Evolutionary conservation across 2,888 invertebrate genomes (phyloP), one percentile per base, ranked within the genome.

Genomic region (Pristionchus arcanus): DNA sequence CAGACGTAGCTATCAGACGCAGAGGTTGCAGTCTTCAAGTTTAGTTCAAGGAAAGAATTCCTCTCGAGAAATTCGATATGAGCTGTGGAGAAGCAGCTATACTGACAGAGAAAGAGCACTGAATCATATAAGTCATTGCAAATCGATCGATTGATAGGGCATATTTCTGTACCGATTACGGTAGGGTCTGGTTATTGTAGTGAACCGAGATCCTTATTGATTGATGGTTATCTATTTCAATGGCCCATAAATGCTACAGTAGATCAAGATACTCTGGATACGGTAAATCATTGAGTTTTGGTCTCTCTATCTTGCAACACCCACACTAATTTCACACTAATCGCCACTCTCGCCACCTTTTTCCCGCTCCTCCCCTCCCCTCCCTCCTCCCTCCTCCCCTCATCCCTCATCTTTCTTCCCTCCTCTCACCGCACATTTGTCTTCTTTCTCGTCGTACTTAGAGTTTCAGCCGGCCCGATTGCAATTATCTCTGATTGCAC

Each of bases 311-410:
- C 42, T 77, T 42, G 77, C 77, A 77, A 77, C 77, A 77, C 77
- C 37, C 77, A 77, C 77, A 77, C 77, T 77, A 77, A 77, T 77
- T 77, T 77, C 77, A 77, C 77, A 77, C 77, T 28, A 77, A 42
- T 77, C 42, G 15, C 42, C n/a, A 9, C 42, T 77, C 77, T 42
- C 86, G 9, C 21, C 21, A 21, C 25, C 49, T 87, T 66, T 63
- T 49, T 25, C 87, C n/a, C 84, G 19, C 59, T 34, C 66, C 37
- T 25, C 68, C 37, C 31, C 31, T n/a, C 66, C 66, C 37, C n/a
- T 37, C 66, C 49, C 66, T 37, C 37, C n/a, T 25, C n/a, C 34
- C 28, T 34, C 53, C 49, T 31, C 37, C 84, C 31, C 55, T 55
- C 42, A 55, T 21, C 55, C 31, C 34, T 21, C 55, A 25, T 55